Evolutionary conservation across 2,113 vertebrate genomes (phyloP).

Genomic region (Nesogale talazaci): DNA sequence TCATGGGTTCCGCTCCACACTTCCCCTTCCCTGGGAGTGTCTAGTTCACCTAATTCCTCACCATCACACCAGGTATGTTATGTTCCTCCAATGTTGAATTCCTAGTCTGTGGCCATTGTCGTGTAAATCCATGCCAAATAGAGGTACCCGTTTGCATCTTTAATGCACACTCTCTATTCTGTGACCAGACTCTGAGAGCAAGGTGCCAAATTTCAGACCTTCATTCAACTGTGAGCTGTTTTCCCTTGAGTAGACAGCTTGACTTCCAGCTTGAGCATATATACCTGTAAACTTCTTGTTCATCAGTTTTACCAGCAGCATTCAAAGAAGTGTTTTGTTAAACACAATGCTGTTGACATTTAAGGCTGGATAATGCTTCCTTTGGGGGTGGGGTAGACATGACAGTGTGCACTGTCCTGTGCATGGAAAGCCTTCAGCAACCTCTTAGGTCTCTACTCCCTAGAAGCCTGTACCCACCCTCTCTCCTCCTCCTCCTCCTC

Average conservation of each 20-base stretch:
- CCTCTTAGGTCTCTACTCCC: not conserved
- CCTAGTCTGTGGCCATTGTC: not conserved
- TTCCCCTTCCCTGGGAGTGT: no score
- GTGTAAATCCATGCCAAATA: not conserved
- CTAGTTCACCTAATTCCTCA: no score
- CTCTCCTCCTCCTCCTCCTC: no score
- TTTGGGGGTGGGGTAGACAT: not conserved
- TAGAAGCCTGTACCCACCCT: not conserved
- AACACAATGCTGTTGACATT: not conserved
- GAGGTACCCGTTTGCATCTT: not conserved
- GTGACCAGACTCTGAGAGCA: not conserved
- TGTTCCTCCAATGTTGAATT: not conserved
- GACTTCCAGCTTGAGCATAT: not conserved
- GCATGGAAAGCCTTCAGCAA: not conserved
- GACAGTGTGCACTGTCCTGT: not conserved
- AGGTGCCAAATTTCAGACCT: not conserved
- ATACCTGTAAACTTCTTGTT: not conserved
- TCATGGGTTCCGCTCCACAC: no score
- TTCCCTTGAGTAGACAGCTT: not conserved
- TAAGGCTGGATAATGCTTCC: not conserved
- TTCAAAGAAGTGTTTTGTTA: conserved; percentile 6
- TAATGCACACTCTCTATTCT: not conserved
- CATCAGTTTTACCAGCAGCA: not conserved
- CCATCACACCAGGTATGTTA: not conserved
- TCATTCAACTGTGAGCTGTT: not conserved